Evolutionary conservation across 2,888 invertebrate species (phyloP), one percentile per base, ranked within the genome.

Genomic region (Polydrusus cervinus): DNA sequence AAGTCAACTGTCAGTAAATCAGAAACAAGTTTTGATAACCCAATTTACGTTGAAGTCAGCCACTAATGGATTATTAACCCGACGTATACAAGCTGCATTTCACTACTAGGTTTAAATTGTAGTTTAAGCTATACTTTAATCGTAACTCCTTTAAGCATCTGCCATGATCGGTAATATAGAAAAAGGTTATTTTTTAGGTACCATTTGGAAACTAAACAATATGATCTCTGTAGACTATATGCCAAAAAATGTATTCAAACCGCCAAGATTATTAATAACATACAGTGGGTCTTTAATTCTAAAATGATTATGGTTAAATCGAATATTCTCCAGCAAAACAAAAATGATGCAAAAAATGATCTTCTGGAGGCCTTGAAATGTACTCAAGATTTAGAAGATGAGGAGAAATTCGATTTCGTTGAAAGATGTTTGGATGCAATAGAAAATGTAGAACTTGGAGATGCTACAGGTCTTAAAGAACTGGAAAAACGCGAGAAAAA

Each of bases 261-360:
- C 77, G 86, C 86, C 5, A 78, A 80, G 20, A 77, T 81, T 0
- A 82, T 85, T 0, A 81, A 81, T 0, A 84, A 85, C 75, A 78
- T 83, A 13, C 82, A 84, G 7, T 90, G 89, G 89, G 78, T 85
- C 0, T 78, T 89, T 1, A 89, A 89, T 78, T 86, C 85, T 0
- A 82, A 83, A 60, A 87, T 89, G 78, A 74, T 89, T 3, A 80
- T 88, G n/a, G 82, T 87, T 1, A 84, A 86, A 14, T 85, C 88
- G 14, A 88, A 89, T 80, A 81, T 89, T 11, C 79, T 81, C 25
- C 87, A 88, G 79, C 84, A 86, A 75, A 89, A 89, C 61, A 86
- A 86, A 47, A 88, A 87, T 76, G 89, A 90, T 75, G 89, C 89
- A 0, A 87, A 85, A 68, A 85, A 85, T 11, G 87, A 86, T 71